Conservation (phyloP, 2,888 invertebrate genomes). For the Cremastinae sp. region DNA sequence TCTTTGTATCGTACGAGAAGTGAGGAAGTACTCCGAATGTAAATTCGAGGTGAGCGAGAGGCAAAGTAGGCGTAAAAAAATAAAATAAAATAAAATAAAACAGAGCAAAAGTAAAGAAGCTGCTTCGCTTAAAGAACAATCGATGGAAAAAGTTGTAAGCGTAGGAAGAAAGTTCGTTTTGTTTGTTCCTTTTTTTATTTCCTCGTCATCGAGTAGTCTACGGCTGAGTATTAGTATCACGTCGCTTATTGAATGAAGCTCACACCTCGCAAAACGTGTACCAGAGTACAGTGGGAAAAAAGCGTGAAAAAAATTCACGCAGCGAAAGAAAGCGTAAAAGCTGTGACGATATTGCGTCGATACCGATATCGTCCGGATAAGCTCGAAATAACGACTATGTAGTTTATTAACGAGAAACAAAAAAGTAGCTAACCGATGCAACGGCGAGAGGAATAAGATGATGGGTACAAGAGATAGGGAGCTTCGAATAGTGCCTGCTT, state of each 20-base stretch:
- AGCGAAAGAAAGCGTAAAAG: not conserved
- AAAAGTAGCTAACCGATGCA: conserved; percentile 54
- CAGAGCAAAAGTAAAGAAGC: conserved; percentile 5
- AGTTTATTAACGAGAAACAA: conserved; percentile 27
- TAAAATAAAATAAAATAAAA: not conserved
- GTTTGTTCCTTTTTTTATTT: too few species aligned
- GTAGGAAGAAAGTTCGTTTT: not conserved
- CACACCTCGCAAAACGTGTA: conserved; percentile 50
- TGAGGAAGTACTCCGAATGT: conserved; percentile 2
- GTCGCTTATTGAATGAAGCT: conserved; percentile 49
- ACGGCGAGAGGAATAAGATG: conserved; percentile 36
- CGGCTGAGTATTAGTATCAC: conserved; percentile 24
- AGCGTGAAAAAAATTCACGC: not conserved
- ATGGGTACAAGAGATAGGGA: conserved; percentile 69
- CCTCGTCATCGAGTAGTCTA: conserved; percentile 1
- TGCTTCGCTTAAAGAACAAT: not conserved
- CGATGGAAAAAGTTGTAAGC: not conserved
- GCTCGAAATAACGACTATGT: conserved; percentile 45
- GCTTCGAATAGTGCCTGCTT: conserved; percentile 80
- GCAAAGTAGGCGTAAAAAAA: not conserved
- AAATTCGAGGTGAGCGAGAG: conserved; percentile 1
- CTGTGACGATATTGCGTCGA: too few species aligned
- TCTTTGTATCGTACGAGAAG: conserved; percentile 22
- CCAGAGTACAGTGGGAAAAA: not conserved
- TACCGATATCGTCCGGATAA: conserved; percentile 19